These are phyloP conservation scores for Sinocyclocheilus anophthalmus DNA, from an alignment of 2,113 vertebrate species.

Conservation along the genomic window DNA sequence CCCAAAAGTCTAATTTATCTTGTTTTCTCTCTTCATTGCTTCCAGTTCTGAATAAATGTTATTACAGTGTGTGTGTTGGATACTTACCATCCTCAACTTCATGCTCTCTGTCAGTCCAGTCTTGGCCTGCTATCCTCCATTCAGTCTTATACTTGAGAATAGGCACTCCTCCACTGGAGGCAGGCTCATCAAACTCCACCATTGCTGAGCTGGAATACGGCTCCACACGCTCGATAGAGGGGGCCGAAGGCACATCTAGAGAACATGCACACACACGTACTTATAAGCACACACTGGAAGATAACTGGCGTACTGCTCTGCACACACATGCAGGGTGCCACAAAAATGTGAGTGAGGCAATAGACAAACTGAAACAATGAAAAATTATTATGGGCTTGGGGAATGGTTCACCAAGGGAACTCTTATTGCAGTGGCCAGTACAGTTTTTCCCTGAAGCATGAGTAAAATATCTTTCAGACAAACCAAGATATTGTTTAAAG, in stretches of 20 bases:
- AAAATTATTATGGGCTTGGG: conserved; percentile 13
- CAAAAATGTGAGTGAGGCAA: conserved; percentile 22
- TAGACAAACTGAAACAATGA: conserved; percentile 34
- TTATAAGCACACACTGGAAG: background rate
- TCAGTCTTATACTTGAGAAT: conserved; percentile 90
- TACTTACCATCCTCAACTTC: conserved; percentile 83
- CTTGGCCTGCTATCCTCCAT: conserved; percentile 81
- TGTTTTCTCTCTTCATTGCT: conserved; percentile 13
- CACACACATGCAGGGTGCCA: background rate
- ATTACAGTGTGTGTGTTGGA: conserved; percentile 40
- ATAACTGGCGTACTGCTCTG: background rate
- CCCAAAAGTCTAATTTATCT: conserved; percentile 11
- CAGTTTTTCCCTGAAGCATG: conserved; percentile 7
- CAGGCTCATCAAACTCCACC: conserved; percentile 88
- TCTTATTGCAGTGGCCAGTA: conserved; percentile 20
- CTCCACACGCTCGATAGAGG: conserved; percentile 84
- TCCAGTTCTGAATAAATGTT: conserved; percentile 25
- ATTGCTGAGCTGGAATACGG: conserved; percentile 92
- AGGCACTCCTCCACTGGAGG: conserved; percentile 88
- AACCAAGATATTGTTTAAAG: conserved; percentile 3
- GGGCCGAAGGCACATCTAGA: conserved; percentile 90
- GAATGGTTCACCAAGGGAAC: conserved; percentile 19
- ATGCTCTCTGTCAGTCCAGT: conserved; percentile 82
- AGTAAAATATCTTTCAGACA: conserved; percentile 1
- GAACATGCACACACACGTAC: conserved; percentile 38